Conservation (phyloP, 2,888 invertebrate genomes). For the Stenichneumon culpator region DNA sequence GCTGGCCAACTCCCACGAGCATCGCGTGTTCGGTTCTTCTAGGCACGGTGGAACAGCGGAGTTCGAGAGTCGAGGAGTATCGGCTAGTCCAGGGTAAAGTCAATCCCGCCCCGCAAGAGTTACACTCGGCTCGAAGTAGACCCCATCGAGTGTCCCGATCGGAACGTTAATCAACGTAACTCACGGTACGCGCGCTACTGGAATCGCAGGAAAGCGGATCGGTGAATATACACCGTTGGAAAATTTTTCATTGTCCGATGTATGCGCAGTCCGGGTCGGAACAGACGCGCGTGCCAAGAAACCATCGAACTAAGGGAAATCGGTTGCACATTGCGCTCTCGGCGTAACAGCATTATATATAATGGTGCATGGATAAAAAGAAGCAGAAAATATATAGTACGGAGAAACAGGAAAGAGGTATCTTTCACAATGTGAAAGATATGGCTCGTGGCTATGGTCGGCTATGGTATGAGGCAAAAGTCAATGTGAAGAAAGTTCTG, state of each 20-base stretch:
- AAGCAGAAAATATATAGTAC: conserved; percentile 8
- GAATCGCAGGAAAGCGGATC: not conserved
- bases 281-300: conserved; percentile 46
- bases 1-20: conserved; percentile 57
- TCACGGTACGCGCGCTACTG: conserved; percentile 15
- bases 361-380: conserved; percentile 7
- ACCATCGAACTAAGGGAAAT: conserved; percentile 59
- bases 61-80: conserved; percentile 34
- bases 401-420: conserved; percentile 15
- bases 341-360: conserved; percentile 38
- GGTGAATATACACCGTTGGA: not conserved
- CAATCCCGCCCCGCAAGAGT: conserved; percentile 2
- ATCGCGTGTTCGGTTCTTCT: conserved; percentile 47
- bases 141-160: conserved; percentile 44
- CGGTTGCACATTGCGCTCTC: conserved; percentile 24
- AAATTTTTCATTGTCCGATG: conserved; percentile 50
- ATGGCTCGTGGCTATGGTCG: not conserved
- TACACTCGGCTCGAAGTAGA: conserved; percentile 19
- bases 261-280: not conserved
- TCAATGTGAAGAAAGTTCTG: not conserved
- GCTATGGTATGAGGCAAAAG: not conserved
- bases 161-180: conserved; percentile 53
- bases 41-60: conserved; percentile 4
- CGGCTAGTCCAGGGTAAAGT: not conserved
- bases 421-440: conserved; percentile 32